phyloP scores from a whole-genome alignment of 2,113 vertebrate species.

The Cyprinodon tularosa region DNA sequence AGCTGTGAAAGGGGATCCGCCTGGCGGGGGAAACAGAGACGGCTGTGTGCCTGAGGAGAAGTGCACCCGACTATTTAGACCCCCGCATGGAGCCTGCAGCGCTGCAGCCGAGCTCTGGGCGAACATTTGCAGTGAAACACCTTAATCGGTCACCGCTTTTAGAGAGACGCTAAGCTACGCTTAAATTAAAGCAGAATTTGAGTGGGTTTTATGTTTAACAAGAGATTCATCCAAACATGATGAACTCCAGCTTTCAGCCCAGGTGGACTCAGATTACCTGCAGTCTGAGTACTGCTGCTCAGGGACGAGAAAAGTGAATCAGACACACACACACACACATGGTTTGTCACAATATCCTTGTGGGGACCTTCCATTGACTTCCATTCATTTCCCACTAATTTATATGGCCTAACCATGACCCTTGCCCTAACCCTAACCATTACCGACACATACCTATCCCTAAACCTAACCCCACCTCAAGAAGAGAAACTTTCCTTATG shows the following conservation, averaged over 20 bases:
- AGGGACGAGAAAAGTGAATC: constrained; percentile 57
- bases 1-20: constrained; percentile 46
- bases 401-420: no score
- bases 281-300: constrained; percentile 51
- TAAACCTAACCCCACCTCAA: no score
- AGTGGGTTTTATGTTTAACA: not conserved
- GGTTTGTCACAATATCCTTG: no score
- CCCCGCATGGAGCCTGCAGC: not conserved
- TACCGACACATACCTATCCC: no score
- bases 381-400: no score
- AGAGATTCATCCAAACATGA: constrained; percentile 46
- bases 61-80: constrained; percentile 10
- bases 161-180: not conserved
- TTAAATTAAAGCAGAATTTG: not conserved
- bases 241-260: constrained; percentile 55
- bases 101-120: not conserved
- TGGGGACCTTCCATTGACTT: no score
- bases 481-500: no score
- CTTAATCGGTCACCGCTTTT: not conserved
- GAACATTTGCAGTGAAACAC: not conserved
- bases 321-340: not conserved
- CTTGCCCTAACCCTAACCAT: no score
- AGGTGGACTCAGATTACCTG: constrained; percentile 60
- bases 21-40: constrained; percentile 45
- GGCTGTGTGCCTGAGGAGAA: constrained; percentile 41